A percentile compares a stretch with the other conserved stretches of the same genome.
These are phyloP conservation scores for Sebastes hubbsi DNA, from an alignment of 2,797 vertebrate species.

Conservation along the genomic window DNA sequence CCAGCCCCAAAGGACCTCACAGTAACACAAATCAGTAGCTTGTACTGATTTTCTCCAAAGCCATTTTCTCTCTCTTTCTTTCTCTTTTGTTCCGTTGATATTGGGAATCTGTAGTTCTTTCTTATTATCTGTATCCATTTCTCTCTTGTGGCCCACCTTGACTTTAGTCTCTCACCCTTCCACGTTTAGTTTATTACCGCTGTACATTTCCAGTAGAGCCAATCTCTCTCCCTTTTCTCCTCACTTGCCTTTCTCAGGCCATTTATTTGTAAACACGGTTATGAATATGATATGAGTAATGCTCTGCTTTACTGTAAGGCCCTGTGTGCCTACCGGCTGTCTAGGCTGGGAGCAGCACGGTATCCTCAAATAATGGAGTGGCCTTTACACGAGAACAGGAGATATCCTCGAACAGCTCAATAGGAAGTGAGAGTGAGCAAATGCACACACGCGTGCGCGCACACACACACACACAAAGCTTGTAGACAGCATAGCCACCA, in stretches of 20 bases:
- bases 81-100: constrained; percentile 7
- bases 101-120: not conserved
- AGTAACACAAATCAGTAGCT: constrained; percentile 12
- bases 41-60: not conserved
- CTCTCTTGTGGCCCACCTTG: not conserved
- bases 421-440: constrained; percentile 30
- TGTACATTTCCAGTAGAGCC: not conserved
- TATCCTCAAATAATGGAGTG: constrained; percentile 54
- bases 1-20: not conserved
- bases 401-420: constrained; percentile 50
- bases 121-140: not conserved
- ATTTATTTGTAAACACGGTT: constrained; percentile 25
- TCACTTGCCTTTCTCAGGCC: constrained; percentile 2
- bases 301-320: constrained; percentile 2
- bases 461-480: not conserved
- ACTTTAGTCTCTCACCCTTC: not conserved
- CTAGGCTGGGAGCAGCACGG: constrained; percentile 16
- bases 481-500: constrained; percentile 36
- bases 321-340: constrained; percentile 27
- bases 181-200: not conserved
- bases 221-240: constrained; percentile 8
- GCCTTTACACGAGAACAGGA: constrained; percentile 38
- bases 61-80: not conserved
- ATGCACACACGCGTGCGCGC: constrained; percentile 5
- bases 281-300: constrained; percentile 17